Conservation (phyloP, 2,113 vertebrate genomes). For the Atractosteus spatula region DNA sequence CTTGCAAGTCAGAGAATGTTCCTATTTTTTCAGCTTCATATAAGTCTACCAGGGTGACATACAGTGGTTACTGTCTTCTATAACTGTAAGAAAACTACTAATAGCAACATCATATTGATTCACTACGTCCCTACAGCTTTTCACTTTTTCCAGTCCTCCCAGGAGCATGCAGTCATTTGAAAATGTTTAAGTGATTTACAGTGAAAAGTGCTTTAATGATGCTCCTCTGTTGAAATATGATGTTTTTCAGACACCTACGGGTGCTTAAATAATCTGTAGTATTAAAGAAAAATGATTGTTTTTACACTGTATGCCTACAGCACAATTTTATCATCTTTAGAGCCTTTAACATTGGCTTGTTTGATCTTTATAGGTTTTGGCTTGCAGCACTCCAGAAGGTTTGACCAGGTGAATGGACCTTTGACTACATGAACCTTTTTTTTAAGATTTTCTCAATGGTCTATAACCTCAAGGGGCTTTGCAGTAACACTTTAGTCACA, state of each 20-base stretch:
- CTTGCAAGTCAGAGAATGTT: not conserved
- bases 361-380: too few relatives aligned
- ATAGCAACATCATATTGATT: conserved; percentile 3
- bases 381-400: not conserved
- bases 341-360: too few relatives aligned
- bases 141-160: too few relatives aligned
- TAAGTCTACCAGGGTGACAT: not conserved
- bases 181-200: not conserved
- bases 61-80: not conserved
- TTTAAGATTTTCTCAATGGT: not conserved
- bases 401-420: not conserved
- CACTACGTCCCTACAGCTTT: too few relatives aligned
- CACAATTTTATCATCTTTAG: too few relatives aligned
- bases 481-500: not conserved
- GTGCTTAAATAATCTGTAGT: not conserved
- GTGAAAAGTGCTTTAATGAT: not conserved
- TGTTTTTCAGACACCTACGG: not conserved
- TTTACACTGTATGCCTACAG: too few relatives aligned
- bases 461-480: not conserved
- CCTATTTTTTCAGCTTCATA: not conserved
- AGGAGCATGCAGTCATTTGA: not conserved
- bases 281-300: not conserved
- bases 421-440: not conserved
- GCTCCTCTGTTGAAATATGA: not conserved
- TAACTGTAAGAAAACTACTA: not conserved